Percentiles rank a stretch among this genome's conserved stretches.
phyloP scores from a whole-genome alignment of 1,140 invertebrate genomes.

The Leptoteleia sp. region DNA sequence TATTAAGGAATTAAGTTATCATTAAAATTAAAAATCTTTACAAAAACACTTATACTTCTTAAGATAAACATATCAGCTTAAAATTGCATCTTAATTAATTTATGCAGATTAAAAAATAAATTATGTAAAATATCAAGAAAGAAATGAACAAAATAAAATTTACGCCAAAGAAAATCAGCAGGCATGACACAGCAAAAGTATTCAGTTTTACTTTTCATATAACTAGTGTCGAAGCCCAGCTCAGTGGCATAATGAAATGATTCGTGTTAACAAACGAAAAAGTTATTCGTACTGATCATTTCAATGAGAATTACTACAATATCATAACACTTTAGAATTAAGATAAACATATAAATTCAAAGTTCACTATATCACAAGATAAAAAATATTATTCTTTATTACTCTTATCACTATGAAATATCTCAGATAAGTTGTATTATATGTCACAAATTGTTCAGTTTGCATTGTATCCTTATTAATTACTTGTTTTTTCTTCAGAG shows the following conservation, averaged over 20 bases:
- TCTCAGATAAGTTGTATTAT: too few species aligned
- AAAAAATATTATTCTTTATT: neutral
- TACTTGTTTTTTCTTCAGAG: too few species aligned
- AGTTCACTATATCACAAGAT: neutral
- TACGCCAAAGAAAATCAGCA: slow-evolving; percentile 6
- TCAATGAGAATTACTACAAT: neutral
- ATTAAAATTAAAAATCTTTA: neutral
- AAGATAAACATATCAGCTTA: slow-evolving; percentile 1
- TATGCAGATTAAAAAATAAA: slow-evolving; percentile 9
- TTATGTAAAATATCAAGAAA: slow-evolving; percentile 28
- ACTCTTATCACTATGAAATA: too few species aligned
- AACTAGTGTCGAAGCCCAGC: slow-evolving; percentile 15
- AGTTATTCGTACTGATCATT: neutral
- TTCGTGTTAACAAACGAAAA: neutral
- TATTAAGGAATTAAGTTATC: neutral
- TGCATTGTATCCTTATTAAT: too few species aligned
- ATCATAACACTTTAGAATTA: neutral
- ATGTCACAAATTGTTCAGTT: too few species aligned
- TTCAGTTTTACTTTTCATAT: slow-evolving; percentile 37
- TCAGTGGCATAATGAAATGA: slow-evolving; percentile 16
- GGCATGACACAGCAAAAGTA: slow-evolving; percentile 46
- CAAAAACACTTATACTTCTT: neutral
- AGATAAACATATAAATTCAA: neutral
- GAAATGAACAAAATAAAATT: neutral
- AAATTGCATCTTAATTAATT: too few species aligned